Conservation (phyloP, 2,113 vertebrate genomes). For the Alces alces region DNA sequence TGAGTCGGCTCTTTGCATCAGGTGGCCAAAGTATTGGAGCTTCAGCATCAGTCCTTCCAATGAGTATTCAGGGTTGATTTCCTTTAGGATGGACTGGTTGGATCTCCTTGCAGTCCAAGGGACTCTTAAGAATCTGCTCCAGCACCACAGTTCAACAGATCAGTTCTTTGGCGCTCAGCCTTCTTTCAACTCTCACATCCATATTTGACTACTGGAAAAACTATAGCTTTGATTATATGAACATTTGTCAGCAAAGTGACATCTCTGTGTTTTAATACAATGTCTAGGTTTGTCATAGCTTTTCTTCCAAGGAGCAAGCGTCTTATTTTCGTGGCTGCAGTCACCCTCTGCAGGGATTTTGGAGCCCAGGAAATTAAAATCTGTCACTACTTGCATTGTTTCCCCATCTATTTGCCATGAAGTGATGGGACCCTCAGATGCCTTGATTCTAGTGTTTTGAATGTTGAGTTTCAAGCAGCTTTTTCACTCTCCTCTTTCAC, state of each 20-base stretch:
- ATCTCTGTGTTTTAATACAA: not conserved
- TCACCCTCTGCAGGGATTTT: not conserved
- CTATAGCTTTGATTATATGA: not conserved
- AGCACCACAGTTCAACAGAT: not conserved
- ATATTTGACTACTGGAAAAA: not conserved
- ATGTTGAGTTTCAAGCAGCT: not conserved
- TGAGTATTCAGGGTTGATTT: not conserved
- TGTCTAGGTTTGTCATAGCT: not conserved
- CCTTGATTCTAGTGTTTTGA: not conserved
- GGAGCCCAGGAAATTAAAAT: not conserved
- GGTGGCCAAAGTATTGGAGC: not conserved
- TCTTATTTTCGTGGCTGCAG: not conserved
- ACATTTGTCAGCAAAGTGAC: not conserved
- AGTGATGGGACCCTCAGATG: not conserved
- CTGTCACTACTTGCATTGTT: not conserved
- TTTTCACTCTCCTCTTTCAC: not conserved
- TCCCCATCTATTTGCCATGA: not conserved
- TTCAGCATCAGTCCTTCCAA: not conserved
- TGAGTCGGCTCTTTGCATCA: not conserved
- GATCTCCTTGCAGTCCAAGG: not conserved
- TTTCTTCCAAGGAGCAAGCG: not conserved
- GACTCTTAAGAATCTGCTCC: not conserved
- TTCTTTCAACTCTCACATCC: not conserved
- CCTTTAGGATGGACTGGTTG: not conserved
- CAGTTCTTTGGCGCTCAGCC: not conserved